phyloP scores from a whole-genome alignment of 1,140 invertebrate species.

The Venturia canescens region DNA sequence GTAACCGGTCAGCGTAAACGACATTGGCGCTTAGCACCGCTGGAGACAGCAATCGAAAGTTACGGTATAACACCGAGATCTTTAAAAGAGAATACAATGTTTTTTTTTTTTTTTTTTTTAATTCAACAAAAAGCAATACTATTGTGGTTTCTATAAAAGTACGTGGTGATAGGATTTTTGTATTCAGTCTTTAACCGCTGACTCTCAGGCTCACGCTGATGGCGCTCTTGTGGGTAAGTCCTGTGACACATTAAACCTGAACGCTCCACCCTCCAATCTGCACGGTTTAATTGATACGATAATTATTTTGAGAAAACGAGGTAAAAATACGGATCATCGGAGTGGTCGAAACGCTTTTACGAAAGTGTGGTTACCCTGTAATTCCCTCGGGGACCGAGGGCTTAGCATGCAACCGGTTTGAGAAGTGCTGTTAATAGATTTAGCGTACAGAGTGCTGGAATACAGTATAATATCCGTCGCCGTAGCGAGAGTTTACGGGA shows the following conservation, averaged over 20 bases:
- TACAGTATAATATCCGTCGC: slow-evolving; percentile 18
- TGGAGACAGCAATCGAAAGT: slow-evolving; percentile 35
- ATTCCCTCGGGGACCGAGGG: neutral
- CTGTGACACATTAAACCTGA: slow-evolving; percentile 1
- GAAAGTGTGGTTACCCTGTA: too few relatives aligned
- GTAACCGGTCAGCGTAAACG: slow-evolving; percentile 65
- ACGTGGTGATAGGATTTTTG: slow-evolving; percentile 51
- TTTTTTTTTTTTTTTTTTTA: neutral
- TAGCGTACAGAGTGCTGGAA: neutral
- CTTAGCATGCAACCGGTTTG: neutral
- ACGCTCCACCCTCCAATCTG: neutral
- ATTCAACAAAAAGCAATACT: slow-evolving; percentile 61
- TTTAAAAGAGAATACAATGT: slow-evolving; percentile 1
- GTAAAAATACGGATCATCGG: neutral
- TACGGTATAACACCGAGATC: slow-evolving; percentile 4
- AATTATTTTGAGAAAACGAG: neutral
- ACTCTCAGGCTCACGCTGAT: slow-evolving; percentile 63
- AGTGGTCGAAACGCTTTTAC: neutral
- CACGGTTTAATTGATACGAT: neutral
- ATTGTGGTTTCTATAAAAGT: slow-evolving; percentile 70
- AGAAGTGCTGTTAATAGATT: slow-evolving; percentile 36
- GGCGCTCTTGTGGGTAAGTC: slow-evolving; percentile 69
- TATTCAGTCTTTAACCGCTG: slow-evolving; percentile 68
- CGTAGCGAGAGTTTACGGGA: neutral
- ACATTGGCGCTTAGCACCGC: slow-evolving; percentile 68